Percentiles rank a stretch among this genome's conserved stretches.
phyloP scores from a whole-genome alignment of 2,888 invertebrate genomes.

The Spatulosminthurus flaviceps region DNA sequence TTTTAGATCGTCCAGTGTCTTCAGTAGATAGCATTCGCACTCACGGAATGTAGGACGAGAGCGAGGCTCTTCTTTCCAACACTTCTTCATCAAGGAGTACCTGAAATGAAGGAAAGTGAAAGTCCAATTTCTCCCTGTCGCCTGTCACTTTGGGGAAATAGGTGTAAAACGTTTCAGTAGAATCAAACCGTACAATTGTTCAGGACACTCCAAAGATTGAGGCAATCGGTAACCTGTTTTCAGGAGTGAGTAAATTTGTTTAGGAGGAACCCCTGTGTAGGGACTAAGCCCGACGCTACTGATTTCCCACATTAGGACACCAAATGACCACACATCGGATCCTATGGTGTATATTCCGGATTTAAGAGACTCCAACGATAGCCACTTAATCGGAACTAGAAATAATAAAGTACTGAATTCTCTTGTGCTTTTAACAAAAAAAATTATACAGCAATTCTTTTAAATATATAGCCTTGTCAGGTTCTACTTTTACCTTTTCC shows the following conservation, averaged over 20 bases:
- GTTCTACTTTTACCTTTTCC: conserved; percentile 77
- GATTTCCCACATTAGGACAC: conserved; percentile 79
- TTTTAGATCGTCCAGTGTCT: conserved; percentile 69
- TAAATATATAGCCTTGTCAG: no score
- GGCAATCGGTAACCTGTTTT: conserved; percentile 83
- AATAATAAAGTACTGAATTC: conserved; percentile 51
- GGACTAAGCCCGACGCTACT: conserved; percentile 80
- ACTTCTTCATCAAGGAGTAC: conserved; percentile 75
- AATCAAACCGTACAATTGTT: conserved; percentile 72
- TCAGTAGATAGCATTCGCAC: conserved; percentile 73
- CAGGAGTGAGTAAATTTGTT: conserved; percentile 79
- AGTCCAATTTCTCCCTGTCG: no score
- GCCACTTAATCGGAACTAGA: conserved; percentile 78
- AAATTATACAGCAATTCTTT: no score
- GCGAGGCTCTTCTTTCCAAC: conserved; percentile 74
- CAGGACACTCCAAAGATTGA: conserved; percentile 78
- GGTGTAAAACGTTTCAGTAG: no score
- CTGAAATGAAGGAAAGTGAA: conserved; percentile 70
- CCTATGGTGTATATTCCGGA: conserved; percentile 81
- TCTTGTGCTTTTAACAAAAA: background rate
- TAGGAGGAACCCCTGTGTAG: conserved; percentile 82
- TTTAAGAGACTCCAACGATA: conserved; percentile 80
- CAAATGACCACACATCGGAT: conserved; percentile 83
- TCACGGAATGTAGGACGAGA: conserved; percentile 73
- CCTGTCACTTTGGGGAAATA: no score